A percentile compares a stretch with the other conserved stretches of the same genome.
Evolutionary conservation across 2,888 invertebrate species (phyloP).

Genomic region (Chalcis sispes): DNA sequence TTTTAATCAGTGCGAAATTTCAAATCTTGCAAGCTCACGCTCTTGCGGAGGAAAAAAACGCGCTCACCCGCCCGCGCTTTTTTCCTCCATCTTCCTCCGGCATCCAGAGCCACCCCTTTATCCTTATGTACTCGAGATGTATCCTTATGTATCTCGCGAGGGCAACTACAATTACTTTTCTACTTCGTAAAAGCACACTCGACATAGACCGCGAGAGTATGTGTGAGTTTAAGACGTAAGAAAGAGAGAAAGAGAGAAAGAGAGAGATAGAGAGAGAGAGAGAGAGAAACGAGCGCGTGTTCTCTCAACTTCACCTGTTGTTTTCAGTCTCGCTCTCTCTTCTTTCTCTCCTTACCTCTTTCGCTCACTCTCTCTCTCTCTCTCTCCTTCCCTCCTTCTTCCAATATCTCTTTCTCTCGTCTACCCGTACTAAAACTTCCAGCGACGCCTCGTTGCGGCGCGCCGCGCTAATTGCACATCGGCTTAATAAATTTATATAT

Average conservation of each 20-base stretch:
- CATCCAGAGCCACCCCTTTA: too few species aligned
- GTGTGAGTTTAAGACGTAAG: neutral
- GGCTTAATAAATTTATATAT: slow-evolving; percentile 43
- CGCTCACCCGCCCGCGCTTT: too few species aligned
- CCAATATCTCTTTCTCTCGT: too few species aligned
- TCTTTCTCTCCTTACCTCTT: neutral
- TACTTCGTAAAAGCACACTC: slow-evolving; percentile 19
- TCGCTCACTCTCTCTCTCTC: neutral
- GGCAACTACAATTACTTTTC: slow-evolving; percentile 39
- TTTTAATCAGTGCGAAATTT: slow-evolving; percentile 51
- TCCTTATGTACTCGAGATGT: slow-evolving; percentile 23
- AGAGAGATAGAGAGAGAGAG: neutral
- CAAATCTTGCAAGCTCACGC: slow-evolving; percentile 21
- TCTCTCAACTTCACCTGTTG: slow-evolving; percentile 15
- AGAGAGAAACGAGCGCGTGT: neutral
- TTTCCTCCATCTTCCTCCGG: too few species aligned
- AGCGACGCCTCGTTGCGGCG: slow-evolving; percentile 20
- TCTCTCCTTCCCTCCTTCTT: neutral
- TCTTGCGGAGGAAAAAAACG: neutral
- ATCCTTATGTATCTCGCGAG: neutral
- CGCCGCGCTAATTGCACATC: slow-evolving; percentile 33
- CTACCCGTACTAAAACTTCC: slow-evolving; percentile 15
- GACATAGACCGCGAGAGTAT: neutral
- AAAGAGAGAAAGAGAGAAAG: neutral
- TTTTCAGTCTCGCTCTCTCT: neutral